Evolutionary conservation across 2,888 invertebrate genomes (phyloP).

Genomic region (Tachystola acroxantha): DNA sequence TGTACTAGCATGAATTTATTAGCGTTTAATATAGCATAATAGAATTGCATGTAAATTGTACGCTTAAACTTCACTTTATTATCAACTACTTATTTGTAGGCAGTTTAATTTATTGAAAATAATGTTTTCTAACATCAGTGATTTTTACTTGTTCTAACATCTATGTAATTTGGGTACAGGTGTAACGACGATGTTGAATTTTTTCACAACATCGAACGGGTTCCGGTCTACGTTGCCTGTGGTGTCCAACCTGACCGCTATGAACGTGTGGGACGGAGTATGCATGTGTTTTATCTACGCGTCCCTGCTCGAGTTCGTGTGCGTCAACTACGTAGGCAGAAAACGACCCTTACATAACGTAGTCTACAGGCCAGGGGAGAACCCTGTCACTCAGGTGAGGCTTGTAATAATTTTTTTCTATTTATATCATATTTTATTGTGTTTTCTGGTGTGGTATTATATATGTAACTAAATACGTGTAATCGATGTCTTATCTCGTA

Average conservation of each 20-base stretch:
- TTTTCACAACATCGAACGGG: constrained; percentile 97
- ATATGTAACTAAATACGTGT: constrained; percentile 18
- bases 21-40: too few species aligned
- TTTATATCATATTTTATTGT: too few species aligned
- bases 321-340: constrained; percentile 96
- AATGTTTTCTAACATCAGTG: too few species aligned
- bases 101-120: too few species aligned
- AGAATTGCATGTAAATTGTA: too few species aligned
- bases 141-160: too few species aligned
- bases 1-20: too few species aligned
- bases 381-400: constrained; percentile 93
- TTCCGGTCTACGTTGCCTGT: constrained; percentile 95
- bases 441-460: constrained; percentile 6
- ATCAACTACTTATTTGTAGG: too few species aligned
- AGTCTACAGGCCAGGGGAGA: constrained; percentile 92
- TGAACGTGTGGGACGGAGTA: constrained; percentile 98
- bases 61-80: too few species aligned
- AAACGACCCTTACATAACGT: constrained; percentile 93
- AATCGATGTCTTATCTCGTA: constrained; percentile 29
- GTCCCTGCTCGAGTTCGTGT: constrained; percentile 94
- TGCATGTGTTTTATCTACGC: constrained; percentile 99
- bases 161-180: constrained; percentile 78
- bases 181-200: constrained; percentile 98
- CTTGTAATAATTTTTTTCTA: background rate
- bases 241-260: constrained; percentile 95